These are phyloP conservation scores for Eremophila alpestris DNA, from an alignment of 2,797 vertebrate species.

Conservation along the genomic window DNA sequence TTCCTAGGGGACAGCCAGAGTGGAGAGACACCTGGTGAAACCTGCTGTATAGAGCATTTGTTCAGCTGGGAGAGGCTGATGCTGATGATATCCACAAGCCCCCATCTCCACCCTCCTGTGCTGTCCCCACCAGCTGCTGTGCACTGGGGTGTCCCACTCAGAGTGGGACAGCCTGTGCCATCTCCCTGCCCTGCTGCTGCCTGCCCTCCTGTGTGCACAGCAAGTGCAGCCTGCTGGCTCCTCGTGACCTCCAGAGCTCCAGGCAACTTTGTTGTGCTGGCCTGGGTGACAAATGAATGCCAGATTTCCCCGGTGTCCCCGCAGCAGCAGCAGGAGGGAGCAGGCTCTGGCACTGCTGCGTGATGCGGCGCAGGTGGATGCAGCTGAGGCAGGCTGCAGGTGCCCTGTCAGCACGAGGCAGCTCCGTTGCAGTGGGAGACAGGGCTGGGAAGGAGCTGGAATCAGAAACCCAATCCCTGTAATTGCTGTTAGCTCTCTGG, in stretches of 20 bases:
- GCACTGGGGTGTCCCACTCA: fast-evolving
- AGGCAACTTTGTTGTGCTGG: background rate
- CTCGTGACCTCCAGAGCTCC: background rate
- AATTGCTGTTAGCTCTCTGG: background rate
- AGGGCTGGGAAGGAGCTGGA: background rate
- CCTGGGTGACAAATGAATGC: background rate
- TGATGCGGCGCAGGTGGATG: background rate
- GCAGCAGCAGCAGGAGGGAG: background rate
- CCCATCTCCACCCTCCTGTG: fast-evolving
- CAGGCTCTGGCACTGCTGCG: fast-evolving
- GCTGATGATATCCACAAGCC: fast-evolving
- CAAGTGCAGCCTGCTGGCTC: background rate
- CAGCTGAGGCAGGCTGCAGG: background rate
- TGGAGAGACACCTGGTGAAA: background rate
- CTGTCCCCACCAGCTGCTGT: fast-evolving
- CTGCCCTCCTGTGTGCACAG: background rate
- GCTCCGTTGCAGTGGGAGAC: background rate
- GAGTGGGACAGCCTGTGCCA: background rate
- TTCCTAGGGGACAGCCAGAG: background rate
- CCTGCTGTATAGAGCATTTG: fast-evolving
- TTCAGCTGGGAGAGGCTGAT: background rate
- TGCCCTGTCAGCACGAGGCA: background rate
- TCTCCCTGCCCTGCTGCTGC: background rate
- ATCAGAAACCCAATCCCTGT: background rate
- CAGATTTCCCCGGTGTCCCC: background rate